These are phyloP conservation scores for Cordilura impudica DNA, from an alignment of 2,888 invertebrate genomes.

Conservation along the genomic window DNA sequence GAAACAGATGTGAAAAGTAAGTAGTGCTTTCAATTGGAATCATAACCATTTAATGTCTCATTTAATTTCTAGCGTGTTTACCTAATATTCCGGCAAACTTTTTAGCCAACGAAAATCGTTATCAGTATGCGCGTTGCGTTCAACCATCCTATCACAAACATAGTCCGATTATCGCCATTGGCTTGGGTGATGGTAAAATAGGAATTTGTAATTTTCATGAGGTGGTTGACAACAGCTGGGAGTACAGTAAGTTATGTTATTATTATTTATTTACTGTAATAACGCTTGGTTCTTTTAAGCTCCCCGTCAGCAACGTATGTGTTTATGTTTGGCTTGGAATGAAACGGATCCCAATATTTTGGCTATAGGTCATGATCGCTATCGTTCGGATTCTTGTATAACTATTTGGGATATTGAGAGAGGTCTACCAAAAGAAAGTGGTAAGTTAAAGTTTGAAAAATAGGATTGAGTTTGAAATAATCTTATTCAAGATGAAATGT, in stretches of 20 bases:
- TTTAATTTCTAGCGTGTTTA: slow-evolving; percentile 66
- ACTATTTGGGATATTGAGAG: slow-evolving; percentile 89
- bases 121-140: slow-evolving; percentile 90
- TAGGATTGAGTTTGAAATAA: background rate
- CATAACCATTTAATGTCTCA: background rate
- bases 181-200: slow-evolving; percentile 93
- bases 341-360: slow-evolving; percentile 88
- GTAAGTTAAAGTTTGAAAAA: slow-evolving; percentile 56
- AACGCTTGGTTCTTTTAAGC: slow-evolving; percentile 79
- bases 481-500: background rate
- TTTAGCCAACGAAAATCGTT: slow-evolving; percentile 76
- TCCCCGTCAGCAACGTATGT: slow-evolving; percentile 90
- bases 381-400: slow-evolving; percentile 92
- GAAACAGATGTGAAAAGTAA: slow-evolving; percentile 63
- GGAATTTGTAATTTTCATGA: slow-evolving; percentile 88
- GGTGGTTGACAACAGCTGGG: slow-evolving; percentile 78
- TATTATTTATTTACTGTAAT: background rate
- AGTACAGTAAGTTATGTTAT: slow-evolving; percentile 73
- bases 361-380: slow-evolving; percentile 92
- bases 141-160: slow-evolving; percentile 90
- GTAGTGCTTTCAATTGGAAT: background rate
- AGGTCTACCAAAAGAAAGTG: slow-evolving; percentile 75
- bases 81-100: slow-evolving; percentile 73
- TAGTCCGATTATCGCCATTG: slow-evolving; percentile 91
- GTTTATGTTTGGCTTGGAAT: slow-evolving; percentile 93